Evolutionary conservation across 2,797 vertebrate species (phyloP), one percentile per base, ranked within the genome.

Genomic region (Hippopotamyrus pictus): DNA sequence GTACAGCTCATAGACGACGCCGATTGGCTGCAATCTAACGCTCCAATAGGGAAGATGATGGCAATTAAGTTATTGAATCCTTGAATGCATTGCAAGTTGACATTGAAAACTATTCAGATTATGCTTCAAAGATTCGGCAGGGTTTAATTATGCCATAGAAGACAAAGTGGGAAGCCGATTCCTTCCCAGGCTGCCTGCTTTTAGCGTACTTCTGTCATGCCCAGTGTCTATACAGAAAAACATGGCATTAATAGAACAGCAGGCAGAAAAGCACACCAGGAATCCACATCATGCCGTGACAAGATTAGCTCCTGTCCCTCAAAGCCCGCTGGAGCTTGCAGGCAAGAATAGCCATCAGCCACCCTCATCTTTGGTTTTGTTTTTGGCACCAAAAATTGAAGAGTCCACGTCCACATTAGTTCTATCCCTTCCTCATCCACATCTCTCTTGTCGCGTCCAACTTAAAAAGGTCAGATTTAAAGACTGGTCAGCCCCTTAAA

Each of bases 401-500:
- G 87, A 88, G 50, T 53, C 82, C 83, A 90, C 89, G 1, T 37
- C 88, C 90, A 91, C 93, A 92, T 91, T 91, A 93, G 19, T 93
- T 92, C 25, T 19, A 12, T 92, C 91, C 83, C 89, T 33, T 44
- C 22, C 89, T 88, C 7, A 0, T 33, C 19, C 22, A 41, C 14
- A 37, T 87, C 7, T 48, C 62, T 33, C 79, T 57, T 17, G 5
- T 11, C 17, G 22, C 90, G 91, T 92, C 90, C 91, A 90, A 90
- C 89, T 93, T 91, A 91, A 94, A 92, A 96, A 96, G 96, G 95
- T 96, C 95, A 96, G 93, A 93, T 96, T 96, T 97, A 96, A 96
- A 96, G 96, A 96, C 94, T 94, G 95, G 94, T 93, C 95, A 95
- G 93, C 93, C 93, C 93, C 95, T 96, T 96, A 96, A 96, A 96